Percentiles rank a stretch among this genome's conserved stretches.
Evolutionary conservation across 2,888 invertebrate genomes (phyloP).

Genomic region (Dicyrtomina minuta): DNA sequence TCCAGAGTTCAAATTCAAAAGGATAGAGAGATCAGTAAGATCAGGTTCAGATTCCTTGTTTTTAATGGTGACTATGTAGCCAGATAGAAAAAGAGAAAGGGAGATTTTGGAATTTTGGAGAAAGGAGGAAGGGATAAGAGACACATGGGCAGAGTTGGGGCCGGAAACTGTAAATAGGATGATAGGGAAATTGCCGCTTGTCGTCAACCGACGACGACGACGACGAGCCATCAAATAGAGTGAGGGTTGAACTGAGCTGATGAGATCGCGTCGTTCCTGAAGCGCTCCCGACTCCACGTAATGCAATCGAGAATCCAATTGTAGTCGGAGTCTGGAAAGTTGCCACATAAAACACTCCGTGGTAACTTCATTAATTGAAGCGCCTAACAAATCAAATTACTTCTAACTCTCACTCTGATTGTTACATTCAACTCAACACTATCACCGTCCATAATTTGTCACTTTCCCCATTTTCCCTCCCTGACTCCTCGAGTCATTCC

Average conservation of each 20-base stretch:
- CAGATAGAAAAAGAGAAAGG: neutral
- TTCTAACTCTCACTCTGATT: conserved; percentile 31
- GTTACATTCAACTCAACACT: conserved; percentile 26
- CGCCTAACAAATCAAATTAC: conserved; percentile 39
- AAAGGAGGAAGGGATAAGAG: too few species aligned
- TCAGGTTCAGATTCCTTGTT: too few species aligned
- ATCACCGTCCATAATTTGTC: conserved; percentile 29
- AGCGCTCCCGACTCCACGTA: too few species aligned
- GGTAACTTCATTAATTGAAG: conserved; percentile 38
- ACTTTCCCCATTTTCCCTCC: neutral
- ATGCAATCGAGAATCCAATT: neutral
- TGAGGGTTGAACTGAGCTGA: conserved; percentile 25
- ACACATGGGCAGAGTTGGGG: conserved; percentile 2
- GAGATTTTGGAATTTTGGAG: too few species aligned
- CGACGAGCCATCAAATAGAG: conserved; percentile 30
- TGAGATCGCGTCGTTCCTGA: neutral
- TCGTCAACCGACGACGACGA: neutral
- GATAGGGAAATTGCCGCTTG: conserved; percentile 25
- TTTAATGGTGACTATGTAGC: neutral
- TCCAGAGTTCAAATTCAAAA: neutral
- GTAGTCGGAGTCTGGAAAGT: conserved; percentile 6
- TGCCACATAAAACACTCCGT: conserved; percentile 30
- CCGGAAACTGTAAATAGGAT: conserved; percentile 12
- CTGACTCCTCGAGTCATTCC: neutral
- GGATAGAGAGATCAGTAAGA: neutral